Conservation (phyloP, 2,888 invertebrate species). For the Tenodera sinensis region DNA sequence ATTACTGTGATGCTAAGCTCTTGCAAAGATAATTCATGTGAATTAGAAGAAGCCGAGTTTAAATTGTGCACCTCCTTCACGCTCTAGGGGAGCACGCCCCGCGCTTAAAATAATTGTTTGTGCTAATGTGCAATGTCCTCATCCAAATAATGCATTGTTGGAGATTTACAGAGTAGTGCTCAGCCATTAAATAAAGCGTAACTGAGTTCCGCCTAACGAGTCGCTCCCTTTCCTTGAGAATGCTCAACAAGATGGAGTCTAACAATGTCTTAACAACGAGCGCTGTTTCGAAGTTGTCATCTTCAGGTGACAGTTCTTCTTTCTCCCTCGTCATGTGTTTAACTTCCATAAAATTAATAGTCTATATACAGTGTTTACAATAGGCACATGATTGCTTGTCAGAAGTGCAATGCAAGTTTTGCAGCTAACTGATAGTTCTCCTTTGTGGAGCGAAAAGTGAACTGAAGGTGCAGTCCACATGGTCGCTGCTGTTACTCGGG, state of each 20-base stretch:
- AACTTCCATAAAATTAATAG: no score
- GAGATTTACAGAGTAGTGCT: not conserved
- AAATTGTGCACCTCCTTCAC: not conserved
- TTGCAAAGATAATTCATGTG: not conserved
- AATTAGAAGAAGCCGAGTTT: not conserved
- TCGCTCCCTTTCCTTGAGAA: not conserved
- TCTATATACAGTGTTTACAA: no score
- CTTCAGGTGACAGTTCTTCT: no score
- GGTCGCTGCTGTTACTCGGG: no score
- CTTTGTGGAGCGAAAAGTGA: no score
- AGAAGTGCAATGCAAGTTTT: no score
- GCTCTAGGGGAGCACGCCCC: not conserved
- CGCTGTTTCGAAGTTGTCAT: not conserved
- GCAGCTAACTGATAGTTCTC: no score
- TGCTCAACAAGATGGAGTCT: not conserved
- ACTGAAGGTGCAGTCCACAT: no score
- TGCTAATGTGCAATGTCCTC: not conserved
- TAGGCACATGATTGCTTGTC: no score
- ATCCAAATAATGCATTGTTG: not conserved
- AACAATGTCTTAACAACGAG: not conserved
- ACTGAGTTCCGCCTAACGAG: not conserved
- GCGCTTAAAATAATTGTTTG: not conserved
- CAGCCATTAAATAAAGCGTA: not conserved
- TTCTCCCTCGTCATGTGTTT: no score
- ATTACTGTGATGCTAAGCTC: not conserved